Base-by-base conservation (phyloP, 1,140 invertebrate species). In the Penaeus japonicus region DNA sequence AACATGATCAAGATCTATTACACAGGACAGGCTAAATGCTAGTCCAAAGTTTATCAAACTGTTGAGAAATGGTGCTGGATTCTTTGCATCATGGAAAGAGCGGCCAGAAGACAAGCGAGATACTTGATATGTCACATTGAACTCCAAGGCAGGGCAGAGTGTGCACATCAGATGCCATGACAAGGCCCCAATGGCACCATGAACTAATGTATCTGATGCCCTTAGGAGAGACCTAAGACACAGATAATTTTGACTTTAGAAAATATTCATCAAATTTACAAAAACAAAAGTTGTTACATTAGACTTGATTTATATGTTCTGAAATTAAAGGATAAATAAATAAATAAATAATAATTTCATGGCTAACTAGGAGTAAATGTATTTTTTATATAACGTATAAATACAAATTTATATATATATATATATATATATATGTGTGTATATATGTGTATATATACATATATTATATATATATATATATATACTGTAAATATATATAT, bases 191-290 rank as follows among this genome's bases (percentile, higher is more conserved):
- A 87, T 87, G 20, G 82, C n/a, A 54, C 85, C 85, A 87, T 87
- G 85, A 24, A 87, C 79, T 73, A 54, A 47, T 75, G 85, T 87
- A 62, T 87, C 85, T 75, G 62, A 54, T 35, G 85, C 85, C 82
- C 85, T 82, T 27, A 87, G 65, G 2, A 87, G 65, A 57, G 85
- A 87, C 47, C 85, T 87, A 39, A 30, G 55, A 73, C n/a, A 27
- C n/a, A 70, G 62, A 62, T 35, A 78, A 57, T 47, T 0, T 12
- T 12, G 10, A 4, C 4, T 47, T 47, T 47, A 1, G 15, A 0
- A 47, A 15, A 12, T 47, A 47, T 12, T 47, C 10, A 39, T 39
- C 39, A 47, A n/a, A n/a, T 47, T 1, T 0, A 7, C 15, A 47
- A 47, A 47, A 47, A 12, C 47, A 47, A 15, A 47, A 47, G 47